Percentiles rank a stretch among this genome's conserved stretches.
Evolutionary conservation across 2,113 vertebrate species (phyloP).

Genomic region (Pomatostomus ruficeps): DNA sequence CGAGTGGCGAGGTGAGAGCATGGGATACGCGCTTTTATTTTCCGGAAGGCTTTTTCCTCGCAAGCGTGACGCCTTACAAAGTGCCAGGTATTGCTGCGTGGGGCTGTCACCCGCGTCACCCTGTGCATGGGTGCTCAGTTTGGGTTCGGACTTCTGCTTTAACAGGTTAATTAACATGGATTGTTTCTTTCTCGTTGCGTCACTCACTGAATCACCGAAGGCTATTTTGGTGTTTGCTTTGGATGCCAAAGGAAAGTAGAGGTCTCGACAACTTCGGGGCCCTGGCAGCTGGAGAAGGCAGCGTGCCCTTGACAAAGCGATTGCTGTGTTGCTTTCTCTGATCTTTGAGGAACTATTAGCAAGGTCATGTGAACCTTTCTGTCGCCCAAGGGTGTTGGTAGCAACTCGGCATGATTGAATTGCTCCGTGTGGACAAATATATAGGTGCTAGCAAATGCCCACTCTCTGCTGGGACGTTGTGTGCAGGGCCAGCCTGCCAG

Average conservation of each 20-base stretch:
- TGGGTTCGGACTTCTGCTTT: background rate
- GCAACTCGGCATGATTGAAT: background rate
- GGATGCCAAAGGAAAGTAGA: background rate
- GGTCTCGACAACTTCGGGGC: background rate
- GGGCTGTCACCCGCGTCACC: background rate
- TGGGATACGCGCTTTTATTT: background rate
- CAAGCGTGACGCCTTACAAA: rapidly evolving
- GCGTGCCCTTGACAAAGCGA: background rate
- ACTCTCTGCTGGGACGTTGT: rapidly evolving
- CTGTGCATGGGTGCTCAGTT: background rate
- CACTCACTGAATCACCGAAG: background rate
- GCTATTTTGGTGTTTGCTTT: background rate
- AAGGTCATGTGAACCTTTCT: background rate
- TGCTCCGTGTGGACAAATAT: background rate
- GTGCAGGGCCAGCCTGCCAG: rapidly evolving
- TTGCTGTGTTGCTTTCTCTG: background rate
- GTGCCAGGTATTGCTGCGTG: background rate
- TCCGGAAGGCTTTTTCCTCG: background rate
- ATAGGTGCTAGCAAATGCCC: background rate
- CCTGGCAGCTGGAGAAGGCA: background rate
- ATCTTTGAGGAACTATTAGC: background rate
- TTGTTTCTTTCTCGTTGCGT: background rate
- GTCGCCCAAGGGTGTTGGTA: background rate
- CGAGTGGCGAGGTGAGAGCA: background rate
- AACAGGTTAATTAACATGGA: background rate